These are phyloP conservation scores for Prorops nasuta DNA, from an alignment of 1,140 invertebrate genomes.

Conservation along the genomic window DNA sequence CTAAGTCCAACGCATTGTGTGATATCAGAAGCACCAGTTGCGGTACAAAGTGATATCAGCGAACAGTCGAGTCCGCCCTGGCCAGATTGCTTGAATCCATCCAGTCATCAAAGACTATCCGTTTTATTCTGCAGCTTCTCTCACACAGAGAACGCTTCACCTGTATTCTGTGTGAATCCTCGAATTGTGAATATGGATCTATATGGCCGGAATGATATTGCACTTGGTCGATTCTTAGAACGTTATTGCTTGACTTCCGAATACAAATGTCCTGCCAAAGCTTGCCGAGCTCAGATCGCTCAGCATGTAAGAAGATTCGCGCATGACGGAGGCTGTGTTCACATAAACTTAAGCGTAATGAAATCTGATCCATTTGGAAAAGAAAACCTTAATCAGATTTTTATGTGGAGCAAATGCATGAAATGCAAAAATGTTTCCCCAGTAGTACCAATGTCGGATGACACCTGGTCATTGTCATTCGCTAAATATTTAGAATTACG, in stretches of 20 bases:
- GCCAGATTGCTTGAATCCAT: conserved; percentile 81
- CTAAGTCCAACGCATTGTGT: conserved; percentile 53
- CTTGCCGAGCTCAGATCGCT: conserved; percentile 81
- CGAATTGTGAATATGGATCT: conserved; percentile 93
- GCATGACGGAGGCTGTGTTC: conserved; percentile 74
- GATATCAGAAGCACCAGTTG: conserved; percentile 16
- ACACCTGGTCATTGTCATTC: conserved; percentile 85
- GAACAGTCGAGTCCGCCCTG: conserved; percentile 23
- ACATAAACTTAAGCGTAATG: conserved; percentile 63
- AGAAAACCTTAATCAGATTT: conserved; percentile 62
- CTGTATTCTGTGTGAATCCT: conserved; percentile 86
- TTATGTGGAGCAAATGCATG: conserved; percentile 87
- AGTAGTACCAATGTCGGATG: conserved; percentile 73
- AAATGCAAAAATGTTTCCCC: conserved; percentile 75
- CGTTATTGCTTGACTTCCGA: conserved; percentile 84
- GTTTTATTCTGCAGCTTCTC: conserved; percentile 93
- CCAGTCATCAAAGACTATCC: conserved; percentile 84
- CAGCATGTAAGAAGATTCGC: conserved; percentile 86
- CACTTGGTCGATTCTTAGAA: conserved; percentile 90
- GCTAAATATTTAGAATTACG: conserved; percentile 87
- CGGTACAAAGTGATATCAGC: conserved; percentile 23
- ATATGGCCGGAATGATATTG: conserved; percentile 92
- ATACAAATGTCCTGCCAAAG: conserved; percentile 79
- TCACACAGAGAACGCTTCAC: conserved; percentile 74
- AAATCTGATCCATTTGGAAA: conserved; percentile 45